These are phyloP conservation scores for Pseudorhiza aurosa DNA, from an alignment of 30 jellyfish, hydroid and myxozoan species.

Conservation along the genomic window DNA sequence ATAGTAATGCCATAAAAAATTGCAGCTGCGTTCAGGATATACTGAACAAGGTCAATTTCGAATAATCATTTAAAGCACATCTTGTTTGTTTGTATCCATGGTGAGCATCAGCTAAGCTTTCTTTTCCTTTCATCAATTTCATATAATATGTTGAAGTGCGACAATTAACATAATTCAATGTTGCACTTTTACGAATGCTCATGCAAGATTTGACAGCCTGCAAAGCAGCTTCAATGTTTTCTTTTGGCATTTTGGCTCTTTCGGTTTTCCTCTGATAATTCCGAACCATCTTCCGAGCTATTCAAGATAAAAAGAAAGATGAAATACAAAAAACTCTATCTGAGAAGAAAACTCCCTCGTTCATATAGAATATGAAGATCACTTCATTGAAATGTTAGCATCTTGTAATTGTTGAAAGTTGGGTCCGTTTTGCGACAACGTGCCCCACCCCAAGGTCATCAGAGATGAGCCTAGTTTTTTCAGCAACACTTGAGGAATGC, in stretches of 20 bases:
- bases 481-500: slow-evolving; percentile 4
- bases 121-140: slow-evolving; percentile 5
- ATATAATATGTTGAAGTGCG: slow-evolving; percentile 15
- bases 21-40: slow-evolving; percentile 34
- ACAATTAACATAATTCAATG: slow-evolving; percentile 5
- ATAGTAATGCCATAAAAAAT: slow-evolving; percentile 40
- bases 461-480: slow-evolving; percentile 18
- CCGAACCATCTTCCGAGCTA: slow-evolving; percentile 27
- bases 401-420: background rate
- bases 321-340: background rate
- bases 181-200: slow-evolving; percentile 29
- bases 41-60: slow-evolving; percentile 19
- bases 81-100: slow-evolving; percentile 7
- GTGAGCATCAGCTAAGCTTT: slow-evolving; percentile 8
- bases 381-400: background rate
- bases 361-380: background rate
- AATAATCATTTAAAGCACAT: background rate
- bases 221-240: slow-evolving; percentile 41
- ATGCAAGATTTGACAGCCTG: slow-evolving; percentile 36
- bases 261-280: slow-evolving; percentile 48
- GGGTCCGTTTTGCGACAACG: slow-evolving; percentile 21
- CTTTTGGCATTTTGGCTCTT: slow-evolving; percentile 31
- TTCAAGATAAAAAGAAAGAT: background rate
- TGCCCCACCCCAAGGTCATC: slow-evolving; percentile 18
- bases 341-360: background rate